Percentiles rank a stretch among this genome's conserved stretches.
phyloP scores from a whole-genome alignment of 2,113 vertebrate species.

The Promerops cafer region DNA sequence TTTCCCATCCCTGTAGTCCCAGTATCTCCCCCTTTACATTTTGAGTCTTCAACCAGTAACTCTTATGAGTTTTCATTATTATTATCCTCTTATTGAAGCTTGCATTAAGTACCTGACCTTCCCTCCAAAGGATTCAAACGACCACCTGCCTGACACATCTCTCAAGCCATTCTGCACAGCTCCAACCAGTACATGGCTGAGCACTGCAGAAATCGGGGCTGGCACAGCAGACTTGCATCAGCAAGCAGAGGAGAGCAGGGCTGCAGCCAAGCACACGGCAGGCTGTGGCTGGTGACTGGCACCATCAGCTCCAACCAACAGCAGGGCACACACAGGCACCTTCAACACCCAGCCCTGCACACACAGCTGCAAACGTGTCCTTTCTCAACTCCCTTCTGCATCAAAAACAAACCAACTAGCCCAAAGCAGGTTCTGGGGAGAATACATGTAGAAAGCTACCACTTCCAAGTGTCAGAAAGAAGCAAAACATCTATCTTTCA shows the following conservation, averaged over 20 bases:
- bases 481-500: neutral
- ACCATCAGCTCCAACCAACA: fast-evolving
- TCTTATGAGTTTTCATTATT: neutral
- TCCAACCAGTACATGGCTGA: neutral
- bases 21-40: neutral
- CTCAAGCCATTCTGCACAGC: neutral
- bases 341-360: neutral
- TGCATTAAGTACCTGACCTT: neutral
- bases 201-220: neutral
- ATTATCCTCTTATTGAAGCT: neutral
- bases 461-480: neutral
- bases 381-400: neutral
- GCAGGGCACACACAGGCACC: neutral
- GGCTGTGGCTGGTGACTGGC: neutral
- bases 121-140: neutral
- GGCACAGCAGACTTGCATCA: neutral
- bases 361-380: fast-evolving
- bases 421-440: neutral
- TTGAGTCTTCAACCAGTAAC: neutral
- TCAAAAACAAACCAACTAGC: neutral
- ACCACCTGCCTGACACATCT: neutral
- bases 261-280: neutral
- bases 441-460: neutral
- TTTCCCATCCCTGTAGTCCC: neutral
- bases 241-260: neutral